A percentile compares a stretch with the other conserved stretches of the same genome.
Evolutionary conservation across 2,113 vertebrate species (phyloP).

Genomic region (Siniperca knerii): DNA sequence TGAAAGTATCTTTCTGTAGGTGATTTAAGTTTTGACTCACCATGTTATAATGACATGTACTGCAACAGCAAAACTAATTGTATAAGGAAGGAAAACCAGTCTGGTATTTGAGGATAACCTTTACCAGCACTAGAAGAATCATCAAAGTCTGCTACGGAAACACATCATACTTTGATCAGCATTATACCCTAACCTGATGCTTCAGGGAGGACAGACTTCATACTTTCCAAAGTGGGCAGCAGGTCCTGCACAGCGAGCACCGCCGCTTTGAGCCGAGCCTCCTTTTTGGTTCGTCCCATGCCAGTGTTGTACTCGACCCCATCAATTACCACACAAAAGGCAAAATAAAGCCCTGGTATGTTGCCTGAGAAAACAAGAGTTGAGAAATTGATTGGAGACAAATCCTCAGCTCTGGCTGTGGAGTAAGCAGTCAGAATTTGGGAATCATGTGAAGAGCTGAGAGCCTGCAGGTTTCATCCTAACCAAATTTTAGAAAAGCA

Average conservation of each 20-base stretch:
- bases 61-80: background rate
- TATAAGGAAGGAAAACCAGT: background rate
- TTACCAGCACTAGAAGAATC: background rate
- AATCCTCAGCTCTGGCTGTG: background rate
- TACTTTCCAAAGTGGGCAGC: constrained; percentile 76
- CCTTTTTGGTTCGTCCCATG: constrained; percentile 92
- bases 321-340: constrained; percentile 93
- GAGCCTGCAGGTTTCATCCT: background rate
- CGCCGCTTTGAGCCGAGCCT: constrained; percentile 89
- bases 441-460: background rate
- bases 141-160: background rate
- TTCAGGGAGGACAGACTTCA: constrained; percentile 56
- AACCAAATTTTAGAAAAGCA: background rate
- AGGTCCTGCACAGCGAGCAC: constrained; percentile 90
- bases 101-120: background rate
- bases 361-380: constrained; percentile 77
- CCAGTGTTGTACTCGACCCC: constrained; percentile 91
- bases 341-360: constrained; percentile 88
- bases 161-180: background rate
- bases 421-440: background rate
- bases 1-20: background rate
- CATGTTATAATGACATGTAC: background rate
- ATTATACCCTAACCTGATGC: constrained; percentile 75
- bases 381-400: background rate
- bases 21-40: background rate